These are phyloP conservation scores for Microctonus brassicae DNA, from an alignment of 2,888 invertebrate species.

Conservation along the genomic window DNA sequence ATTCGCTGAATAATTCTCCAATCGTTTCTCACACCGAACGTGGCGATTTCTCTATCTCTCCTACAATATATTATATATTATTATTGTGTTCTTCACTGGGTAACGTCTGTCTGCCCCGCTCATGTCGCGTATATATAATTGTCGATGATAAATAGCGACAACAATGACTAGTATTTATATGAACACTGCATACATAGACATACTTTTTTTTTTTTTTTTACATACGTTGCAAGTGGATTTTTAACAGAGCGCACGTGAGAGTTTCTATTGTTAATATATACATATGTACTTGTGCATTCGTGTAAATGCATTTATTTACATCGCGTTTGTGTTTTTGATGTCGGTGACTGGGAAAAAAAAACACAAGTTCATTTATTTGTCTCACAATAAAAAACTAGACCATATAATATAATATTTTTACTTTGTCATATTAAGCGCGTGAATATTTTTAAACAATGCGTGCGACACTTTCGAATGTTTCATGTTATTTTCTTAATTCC, in stretches of 20 bases:
- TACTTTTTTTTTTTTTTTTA: too few relatives aligned
- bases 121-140: slow-evolving; percentile 17
- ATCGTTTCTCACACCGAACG: slow-evolving; percentile 34
- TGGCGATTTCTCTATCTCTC: slow-evolving; percentile 40
- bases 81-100: not conserved
- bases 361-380: not conserved
- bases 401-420: not conserved
- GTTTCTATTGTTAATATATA: slow-evolving; percentile 4
- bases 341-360: not conserved
- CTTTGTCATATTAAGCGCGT: slow-evolving; percentile 13
- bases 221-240: not conserved
- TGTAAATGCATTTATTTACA: not conserved
- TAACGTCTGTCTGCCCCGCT: not conserved
- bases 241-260: not conserved
- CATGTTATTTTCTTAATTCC: slow-evolving; percentile 36
- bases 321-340: not conserved
- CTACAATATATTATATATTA: not conserved
- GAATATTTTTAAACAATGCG: not conserved
- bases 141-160: slow-evolving; percentile 14
- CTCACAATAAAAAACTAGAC: not conserved
- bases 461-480: slow-evolving; percentile 28
- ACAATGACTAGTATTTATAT: not conserved
- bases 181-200: too few relatives aligned
- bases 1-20: slow-evolving; percentile 43
- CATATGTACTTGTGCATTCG: too few relatives aligned